phyloP scores from a whole-genome alignment of 2,797 vertebrate genomes.

The Merluccius polli region DNA sequence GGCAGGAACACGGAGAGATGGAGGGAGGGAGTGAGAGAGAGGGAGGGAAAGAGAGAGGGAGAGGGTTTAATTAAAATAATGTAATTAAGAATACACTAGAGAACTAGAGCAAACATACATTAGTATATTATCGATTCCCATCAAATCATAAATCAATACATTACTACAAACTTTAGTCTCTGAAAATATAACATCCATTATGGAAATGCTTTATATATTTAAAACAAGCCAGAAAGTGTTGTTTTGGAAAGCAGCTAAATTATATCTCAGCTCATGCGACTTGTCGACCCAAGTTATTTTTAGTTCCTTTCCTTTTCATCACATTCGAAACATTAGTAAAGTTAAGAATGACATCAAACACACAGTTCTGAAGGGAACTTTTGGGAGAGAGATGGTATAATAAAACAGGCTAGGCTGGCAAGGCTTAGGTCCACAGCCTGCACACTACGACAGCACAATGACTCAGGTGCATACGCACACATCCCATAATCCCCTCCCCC shows the following conservation, averaged over 20 bases:
- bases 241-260: neutral
- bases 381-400: neutral
- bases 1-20: constrained; percentile 23
- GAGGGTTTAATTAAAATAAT: neutral
- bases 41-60: neutral
- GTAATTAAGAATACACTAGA: neutral
- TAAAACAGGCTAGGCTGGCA: neutral
- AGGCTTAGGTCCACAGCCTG: constrained; percentile 35
- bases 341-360: neutral
- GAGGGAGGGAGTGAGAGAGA: no score
- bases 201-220: neutral
- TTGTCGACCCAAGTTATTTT: neutral
- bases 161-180: neutral
- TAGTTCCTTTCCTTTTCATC: neutral
- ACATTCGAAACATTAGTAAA: neutral
- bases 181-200: neutral
- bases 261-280: no score
- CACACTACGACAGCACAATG: constrained; percentile 26
- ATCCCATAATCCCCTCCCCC: neutral
- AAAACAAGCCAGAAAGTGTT: neutral
- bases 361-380: neutral
- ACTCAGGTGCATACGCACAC: constrained; percentile 18
- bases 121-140: neutral
- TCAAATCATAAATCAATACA: neutral
- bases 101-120: neutral